A percentile compares a stretch with the other conserved stretches of the same genome.
phyloP scores from a whole-genome alignment of 1,140 invertebrate species.

The Chionoecetes opilio region DNA sequence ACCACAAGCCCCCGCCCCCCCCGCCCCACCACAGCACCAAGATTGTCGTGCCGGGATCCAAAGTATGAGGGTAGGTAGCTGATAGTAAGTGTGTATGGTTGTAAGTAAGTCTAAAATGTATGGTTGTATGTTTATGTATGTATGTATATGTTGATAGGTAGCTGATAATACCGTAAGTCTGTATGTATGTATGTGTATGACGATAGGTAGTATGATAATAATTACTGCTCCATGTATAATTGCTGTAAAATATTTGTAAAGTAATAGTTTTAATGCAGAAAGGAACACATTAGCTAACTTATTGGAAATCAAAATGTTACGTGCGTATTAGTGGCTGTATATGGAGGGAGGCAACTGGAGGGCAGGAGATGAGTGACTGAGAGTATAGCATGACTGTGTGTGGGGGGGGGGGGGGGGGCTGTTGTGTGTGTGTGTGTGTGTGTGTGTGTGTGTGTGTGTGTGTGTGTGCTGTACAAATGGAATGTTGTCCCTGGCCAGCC shows the following conservation, averaged over 20 bases:
- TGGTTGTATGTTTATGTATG: no score
- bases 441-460: not conserved
- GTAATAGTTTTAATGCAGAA: slow-evolving; percentile 35
- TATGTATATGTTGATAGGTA: no score
- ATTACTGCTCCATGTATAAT: not conserved
- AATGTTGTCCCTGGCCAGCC: slow-evolving; percentile 4
- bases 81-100: no score
- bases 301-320: slow-evolving; percentile 69
- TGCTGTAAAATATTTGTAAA: slow-evolving; percentile 47
- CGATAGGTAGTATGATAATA: no score
- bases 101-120: no score
- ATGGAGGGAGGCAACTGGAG: not conserved
- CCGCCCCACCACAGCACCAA: slow-evolving; percentile 63
- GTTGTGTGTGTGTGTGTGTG: no score
- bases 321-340: slow-evolving; percentile 46
- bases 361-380: slow-evolving; percentile 29
- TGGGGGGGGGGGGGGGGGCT: no score
- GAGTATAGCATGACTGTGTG: not conserved
- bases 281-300: slow-evolving; percentile 62
- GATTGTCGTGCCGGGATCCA: slow-evolving; percentile 79
- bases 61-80: no score
- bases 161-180: no score
- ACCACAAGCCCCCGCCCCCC: slow-evolving; percentile 65
- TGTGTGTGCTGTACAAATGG: slow-evolving; percentile 34
- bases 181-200: no score